Evolutionary conservation across 2,888 invertebrate genomes (phyloP), one percentile per base, ranked within the genome.

Genomic region (Drosophila silvestris): DNA sequence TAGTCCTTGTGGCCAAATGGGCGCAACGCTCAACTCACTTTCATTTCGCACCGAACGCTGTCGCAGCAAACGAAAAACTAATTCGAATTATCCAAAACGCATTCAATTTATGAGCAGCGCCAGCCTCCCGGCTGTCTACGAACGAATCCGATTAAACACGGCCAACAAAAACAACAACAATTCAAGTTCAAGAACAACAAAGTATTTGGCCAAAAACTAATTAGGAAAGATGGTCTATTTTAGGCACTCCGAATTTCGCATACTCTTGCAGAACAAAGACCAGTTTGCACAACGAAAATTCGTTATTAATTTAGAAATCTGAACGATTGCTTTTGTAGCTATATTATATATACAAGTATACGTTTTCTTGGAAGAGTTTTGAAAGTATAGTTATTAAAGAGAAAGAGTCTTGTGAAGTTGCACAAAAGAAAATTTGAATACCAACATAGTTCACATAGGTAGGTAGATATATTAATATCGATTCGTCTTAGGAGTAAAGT

Each of bases 51-150:
- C 81, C 71, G 78, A 62, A 75, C 83, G 74, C 74, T 61, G 52
- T 74, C 70, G 70, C 59, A 76, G 76, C 85, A 76, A 74, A 66
- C 74, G 82, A 74, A 66, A 70, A 85, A 87, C 87, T 87, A 85
- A 88, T 79, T 81, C 64, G 63, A 81, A 76, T 78, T 61, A 54
- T 32, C 70, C 62, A 70, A 75, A 69, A 60, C 72, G 79, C 84
- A 66, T 70, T 79, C 81, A 84, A 84, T 86, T 86, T 89, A 89
- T 84, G 71, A 77, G 74, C 59, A 75, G 44, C 50, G 30, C 10
- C 22, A 50, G 58, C 39, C 44, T 69, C 58, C 62, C 74, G 67
- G 57, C 58, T 64, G 65, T 66, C 66, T 65, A 52, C 58, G 44
- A 58, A 10, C 53, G 57, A 67, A 61, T 54, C 57, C 70, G 67